Base-by-base conservation (phyloP, 2,797 vertebrate genomes). In the Sebastes oblongus region DNA sequence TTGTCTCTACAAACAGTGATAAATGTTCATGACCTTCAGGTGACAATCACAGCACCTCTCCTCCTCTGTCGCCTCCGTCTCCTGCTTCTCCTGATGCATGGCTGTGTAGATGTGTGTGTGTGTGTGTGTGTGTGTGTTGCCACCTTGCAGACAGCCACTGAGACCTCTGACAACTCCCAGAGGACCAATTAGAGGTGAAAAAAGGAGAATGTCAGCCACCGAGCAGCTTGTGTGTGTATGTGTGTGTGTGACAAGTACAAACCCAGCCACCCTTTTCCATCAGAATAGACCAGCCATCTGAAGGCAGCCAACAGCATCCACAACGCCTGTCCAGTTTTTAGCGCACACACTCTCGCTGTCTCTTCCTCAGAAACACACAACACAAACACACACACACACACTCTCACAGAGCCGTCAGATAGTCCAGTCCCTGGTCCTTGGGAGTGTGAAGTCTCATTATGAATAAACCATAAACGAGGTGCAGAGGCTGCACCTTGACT, bases 181-280 rank as follows among this genome's bases (percentile, higher is more conserved):
- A 86, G 92, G 94, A 94, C 91, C 94, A 95, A 96, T 96, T 96
- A 95, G 93, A 93, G 92, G 92, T 91, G 88, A 91, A 91, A 91
- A 93, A 95, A 93, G 89, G 90, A 93, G 89, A 94, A 93, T 94
- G 92, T 94, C 93, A 94, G 88, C 93, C 86, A 90, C 84, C 29
- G 72, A 82, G 77, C 78, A 83, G 80, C 67, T 56, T 66, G 36
- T 74, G 75, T 71, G 52, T 32, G 66, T n/a, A 72, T 22, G 69
- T 22, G 50, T 66, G 69, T 46, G 69, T 46, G 61, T 25, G 76
- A 82, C 68, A 89, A 72, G 86, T 55, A 84, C 77, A 88, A 83
- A 86, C 67, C 70, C 81, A 82, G 74, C 77, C 83, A 81, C 81
- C 86, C 65, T 62, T 89, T 87, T 83, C 85, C 77, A 84, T 89